Evolutionary conservation across 2,113 vertebrate species (phyloP).

Genomic region (Dasypus novemcinctus): DNA sequence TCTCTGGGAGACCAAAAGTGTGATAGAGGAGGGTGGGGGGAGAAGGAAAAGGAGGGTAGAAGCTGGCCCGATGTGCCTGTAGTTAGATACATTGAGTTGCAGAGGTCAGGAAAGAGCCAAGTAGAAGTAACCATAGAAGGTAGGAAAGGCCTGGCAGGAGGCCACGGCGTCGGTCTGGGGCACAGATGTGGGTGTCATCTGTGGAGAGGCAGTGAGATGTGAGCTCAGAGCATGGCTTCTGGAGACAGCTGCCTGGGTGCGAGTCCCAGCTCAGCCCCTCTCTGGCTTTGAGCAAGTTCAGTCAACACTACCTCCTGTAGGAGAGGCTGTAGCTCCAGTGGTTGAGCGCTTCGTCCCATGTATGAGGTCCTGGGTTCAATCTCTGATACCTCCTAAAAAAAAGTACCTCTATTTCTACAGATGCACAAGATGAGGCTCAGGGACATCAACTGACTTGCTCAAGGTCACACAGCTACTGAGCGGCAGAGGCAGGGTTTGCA

Average conservation of each 20-base stretch:
- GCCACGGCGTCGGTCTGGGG: neutral
- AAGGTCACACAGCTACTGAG: neutral
- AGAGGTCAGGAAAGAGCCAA: neutral
- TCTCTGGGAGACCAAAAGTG: neutral
- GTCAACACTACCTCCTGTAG: neutral
- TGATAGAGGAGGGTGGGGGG: neutral
- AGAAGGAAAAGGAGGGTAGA: neutral
- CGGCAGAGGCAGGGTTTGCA: neutral
- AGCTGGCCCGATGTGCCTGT: neutral
- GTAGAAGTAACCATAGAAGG: neutral
- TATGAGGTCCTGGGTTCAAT: too few species aligned
- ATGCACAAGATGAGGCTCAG: neutral
- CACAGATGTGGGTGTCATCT: neutral
- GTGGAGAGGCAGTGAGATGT: neutral
- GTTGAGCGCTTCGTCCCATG: too few species aligned
- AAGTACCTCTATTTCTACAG: neutral
- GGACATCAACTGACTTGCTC: neutral
- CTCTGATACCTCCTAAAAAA: too few species aligned
- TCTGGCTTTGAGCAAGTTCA: neutral
- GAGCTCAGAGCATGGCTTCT: neutral
- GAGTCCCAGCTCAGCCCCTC: neutral
- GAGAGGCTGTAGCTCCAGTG: too few species aligned
- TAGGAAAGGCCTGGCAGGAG: neutral
- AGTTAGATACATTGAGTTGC: neutral
- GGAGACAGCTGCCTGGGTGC: neutral